A percentile compares a stretch with the other conserved stretches of the same genome.
These are phyloP conservation scores for Chlorodrepanis virens DNA, from an alignment of 2,113 vertebrate species.

Conservation along the genomic window DNA sequence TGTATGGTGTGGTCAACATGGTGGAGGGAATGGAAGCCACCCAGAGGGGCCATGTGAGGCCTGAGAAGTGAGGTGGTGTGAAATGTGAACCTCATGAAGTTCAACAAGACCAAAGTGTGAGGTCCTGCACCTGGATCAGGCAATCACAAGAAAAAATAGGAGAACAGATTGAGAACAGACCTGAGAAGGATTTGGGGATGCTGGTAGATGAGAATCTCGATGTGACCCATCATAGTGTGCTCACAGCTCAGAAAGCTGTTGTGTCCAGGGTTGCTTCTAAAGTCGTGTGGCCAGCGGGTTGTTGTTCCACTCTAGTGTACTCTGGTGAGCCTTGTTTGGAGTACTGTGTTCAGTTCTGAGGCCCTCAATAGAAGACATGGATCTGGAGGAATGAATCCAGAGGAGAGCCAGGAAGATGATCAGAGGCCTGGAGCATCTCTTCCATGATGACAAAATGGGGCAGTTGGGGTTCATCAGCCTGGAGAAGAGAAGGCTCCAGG, in stretches of 20 bases:
- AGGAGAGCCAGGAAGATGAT: not conserved
- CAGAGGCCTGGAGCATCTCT: not conserved
- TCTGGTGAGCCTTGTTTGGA: fast-evolving
- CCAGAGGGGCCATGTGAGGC: too few species aligned
- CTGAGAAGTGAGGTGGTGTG: not conserved
- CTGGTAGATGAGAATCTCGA: not conserved
- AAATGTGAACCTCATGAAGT: not conserved
- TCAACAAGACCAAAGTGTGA: not conserved
- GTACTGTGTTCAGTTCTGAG: not conserved
- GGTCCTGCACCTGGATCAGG: not conserved
- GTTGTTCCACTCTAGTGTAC: too few species aligned
- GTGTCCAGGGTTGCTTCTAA: not conserved
- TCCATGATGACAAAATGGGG: not conserved
- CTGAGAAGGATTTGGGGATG: not conserved
- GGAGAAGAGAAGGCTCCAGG: not conserved
- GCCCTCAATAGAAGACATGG: not conserved
- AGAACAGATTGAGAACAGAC: not conserved
- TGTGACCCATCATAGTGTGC: not conserved
- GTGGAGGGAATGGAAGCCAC: not conserved
- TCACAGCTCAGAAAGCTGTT: not conserved
- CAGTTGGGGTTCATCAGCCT: not conserved
- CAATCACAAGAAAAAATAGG: not conserved
- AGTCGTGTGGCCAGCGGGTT: not conserved
- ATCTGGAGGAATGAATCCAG: not conserved
- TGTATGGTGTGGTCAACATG: not conserved